phyloP scores from a whole-genome alignment of 2,797 vertebrate genomes.

The Atherinosoma microstoma region DNA sequence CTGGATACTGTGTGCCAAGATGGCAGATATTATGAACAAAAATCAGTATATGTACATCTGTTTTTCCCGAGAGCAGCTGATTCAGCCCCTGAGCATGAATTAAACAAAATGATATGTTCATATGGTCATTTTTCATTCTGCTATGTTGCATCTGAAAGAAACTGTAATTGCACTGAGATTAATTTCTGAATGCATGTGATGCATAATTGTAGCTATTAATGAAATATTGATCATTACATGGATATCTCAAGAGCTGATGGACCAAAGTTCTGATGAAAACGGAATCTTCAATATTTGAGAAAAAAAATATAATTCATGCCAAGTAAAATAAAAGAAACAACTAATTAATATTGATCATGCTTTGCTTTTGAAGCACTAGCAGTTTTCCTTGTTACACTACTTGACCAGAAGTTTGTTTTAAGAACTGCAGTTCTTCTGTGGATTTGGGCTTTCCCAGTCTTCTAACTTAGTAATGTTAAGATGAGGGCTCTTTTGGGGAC shows the following conservation, averaged over 20 bases:
- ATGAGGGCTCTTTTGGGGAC: neutral
- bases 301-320: neutral
- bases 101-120: neutral
- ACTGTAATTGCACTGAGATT: neutral
- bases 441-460: neutral
- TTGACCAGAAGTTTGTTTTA: neutral
- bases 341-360: conserved; percentile 8
- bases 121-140: neutral
- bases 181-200: neutral
- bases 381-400: neutral
- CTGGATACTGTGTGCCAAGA: neutral
- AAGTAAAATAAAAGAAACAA: neutral
- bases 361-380: conserved; percentile 1
- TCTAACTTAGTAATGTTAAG: neutral
- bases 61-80: neutral
- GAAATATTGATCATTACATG: neutral
- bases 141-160: neutral
- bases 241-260: neutral
- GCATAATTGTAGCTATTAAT: neutral
- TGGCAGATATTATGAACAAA: neutral
- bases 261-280: neutral
- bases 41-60: neutral
- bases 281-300: neutral
- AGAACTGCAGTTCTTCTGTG: neutral
- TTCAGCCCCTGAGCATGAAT: conserved; percentile 1